Base-by-base conservation (phyloP, 2,888 invertebrate genomes). In the Nowickia ferox region DNA sequence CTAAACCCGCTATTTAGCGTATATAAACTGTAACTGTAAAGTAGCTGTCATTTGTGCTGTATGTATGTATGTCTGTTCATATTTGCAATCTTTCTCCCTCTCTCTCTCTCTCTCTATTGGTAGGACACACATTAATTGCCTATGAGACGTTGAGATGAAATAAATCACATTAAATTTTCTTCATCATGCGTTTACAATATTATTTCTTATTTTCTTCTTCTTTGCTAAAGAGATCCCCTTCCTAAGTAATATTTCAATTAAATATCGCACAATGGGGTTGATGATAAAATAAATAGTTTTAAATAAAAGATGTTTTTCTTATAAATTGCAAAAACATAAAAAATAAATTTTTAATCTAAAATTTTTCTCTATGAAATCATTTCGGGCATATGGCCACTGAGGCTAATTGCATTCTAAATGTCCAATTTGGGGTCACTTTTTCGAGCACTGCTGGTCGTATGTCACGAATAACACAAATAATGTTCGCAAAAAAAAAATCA, bases 81-180 rank as follows among this genome's bases (percentile, higher is more conserved):
- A 30, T 30, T 30, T 30, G 5, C 30, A 30, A 19, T 65, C 42
- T 13, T n/a, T 22, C n/a, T 10, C 17, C 1, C 30, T 48, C 19
- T 4, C 17, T 30, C 15, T 15, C 42, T n/a, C 19, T 55, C 55
- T 59, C 11, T 22, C 19, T 63, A 61, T 71, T 51, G 66, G 53
- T 66, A 55, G 53, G 68, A 85, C 84, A 82, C 81, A 84, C 68
- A 76, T 84, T 87, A 87, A 87, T 87, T 87, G 87, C 85, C 87
- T 87, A 82, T 65, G 87, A 81, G 82, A 82, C 75, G 44, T 81
- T 77, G 69, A 85, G 80, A 84, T 87, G 87, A 82, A 87, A 85
- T 78, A 86, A 84, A 87, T 83, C 81, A 84, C 81, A 86, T 86
- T 71, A 75, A 71, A 86, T 79, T 78, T 79, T 85, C 65, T 76